These are phyloP conservation scores for Sinelater perroti DNA, from an alignment of 2,888 invertebrate species.

Conservation along the genomic window DNA sequence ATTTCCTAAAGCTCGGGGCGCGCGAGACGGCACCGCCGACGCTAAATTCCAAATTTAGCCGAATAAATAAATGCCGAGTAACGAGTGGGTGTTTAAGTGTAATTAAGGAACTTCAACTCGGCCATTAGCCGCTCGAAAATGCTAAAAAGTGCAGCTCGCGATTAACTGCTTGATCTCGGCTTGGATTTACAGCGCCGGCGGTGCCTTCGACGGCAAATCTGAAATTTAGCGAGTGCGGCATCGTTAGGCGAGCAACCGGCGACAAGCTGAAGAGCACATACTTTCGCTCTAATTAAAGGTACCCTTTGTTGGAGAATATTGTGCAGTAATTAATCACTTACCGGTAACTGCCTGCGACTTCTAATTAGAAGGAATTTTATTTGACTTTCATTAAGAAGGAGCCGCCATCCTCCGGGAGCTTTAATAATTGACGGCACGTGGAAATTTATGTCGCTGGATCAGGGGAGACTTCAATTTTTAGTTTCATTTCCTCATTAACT, in stretches of 20 bases:
- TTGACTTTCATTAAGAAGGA: constrained; percentile 11
- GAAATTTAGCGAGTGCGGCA: too few relatives aligned
- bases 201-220: too few relatives aligned
- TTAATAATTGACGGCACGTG: constrained; percentile 5
- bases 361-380: constrained; percentile 16
- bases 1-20: constrained; percentile 30
- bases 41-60: constrained; percentile 19
- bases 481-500: too few relatives aligned
- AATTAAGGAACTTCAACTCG: constrained; percentile 5
- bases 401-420: constrained; percentile 3
- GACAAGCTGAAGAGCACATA: too few relatives aligned
- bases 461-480: too few relatives aligned
- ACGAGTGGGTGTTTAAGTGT: constrained; percentile 5
- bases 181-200: too few relatives aligned
- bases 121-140: too few relatives aligned
- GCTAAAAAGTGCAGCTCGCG: background rate
- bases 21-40: constrained; percentile 10
- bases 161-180: background rate
- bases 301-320: too few relatives aligned
- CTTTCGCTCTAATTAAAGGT: too few relatives aligned
- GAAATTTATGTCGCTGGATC: constrained; percentile 8
- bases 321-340: constrained; percentile 17
- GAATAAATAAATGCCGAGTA: constrained; percentile 14
- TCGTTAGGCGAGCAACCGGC: too few relatives aligned
- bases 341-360: constrained; percentile 10